Evolutionary conservation across 2,888 invertebrate genomes (phyloP), one percentile per base, ranked within the genome.

Genomic region (Cantharis rufa): DNA sequence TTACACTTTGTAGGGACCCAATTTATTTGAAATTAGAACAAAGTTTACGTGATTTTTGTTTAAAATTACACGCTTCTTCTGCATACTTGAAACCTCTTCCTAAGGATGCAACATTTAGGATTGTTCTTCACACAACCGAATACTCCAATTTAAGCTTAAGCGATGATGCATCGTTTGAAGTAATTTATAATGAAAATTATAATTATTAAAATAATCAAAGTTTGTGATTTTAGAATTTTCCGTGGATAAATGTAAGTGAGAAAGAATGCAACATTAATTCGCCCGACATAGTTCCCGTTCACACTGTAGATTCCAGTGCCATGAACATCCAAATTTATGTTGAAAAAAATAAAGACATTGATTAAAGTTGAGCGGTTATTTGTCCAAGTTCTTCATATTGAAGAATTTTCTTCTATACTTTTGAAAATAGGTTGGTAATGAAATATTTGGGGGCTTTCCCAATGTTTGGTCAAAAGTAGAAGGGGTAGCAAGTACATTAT

Each of bases 11-110:
- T 27, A 84, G 87, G 69, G 93, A 93, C 85, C 89, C 91, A 0
- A 92, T 92, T 86, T 90, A 92, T 80, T 86, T 92, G 15, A 90
- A 91, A 82, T 87, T 90, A 4, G 93, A 93, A 84, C 91, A 92
- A 84, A 90, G 90, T 81, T 86, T 94, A 74, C 89, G 92, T 73
- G 90, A 90, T 9, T 91, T 92, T 84, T 92, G 91, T 78, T 86
- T 93, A 27, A 91, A 90, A 82, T 83, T 94, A 68, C 87, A 91
- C 0, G 88, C 90, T 74, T 84, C 89, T 21, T 87, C 88, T 74
- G 84, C 87, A 32, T 90, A 90, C 79, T 88, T 92, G 48, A 87
- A 89, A 71, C 85, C 88, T 73, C 82, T 91, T 69, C 90, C 92
- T 7, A 89, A 90, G 70, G 89, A 91, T 77, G 85, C 89, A 70